Evolutionary conservation across 2,797 vertebrate species (phyloP).

Genomic region (Dryobates pubescens): DNA sequence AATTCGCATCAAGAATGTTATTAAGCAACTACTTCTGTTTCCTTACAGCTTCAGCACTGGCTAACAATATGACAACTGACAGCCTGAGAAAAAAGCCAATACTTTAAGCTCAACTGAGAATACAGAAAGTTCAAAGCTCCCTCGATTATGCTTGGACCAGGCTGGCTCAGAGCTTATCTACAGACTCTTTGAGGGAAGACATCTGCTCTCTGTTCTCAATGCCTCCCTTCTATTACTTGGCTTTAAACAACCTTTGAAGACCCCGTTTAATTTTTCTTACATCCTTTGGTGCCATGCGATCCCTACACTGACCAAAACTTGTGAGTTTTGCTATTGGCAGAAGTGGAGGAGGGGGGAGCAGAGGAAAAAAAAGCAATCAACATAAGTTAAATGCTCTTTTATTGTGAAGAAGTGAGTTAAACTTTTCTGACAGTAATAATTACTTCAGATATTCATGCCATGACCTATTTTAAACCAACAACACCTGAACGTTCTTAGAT

Average conservation of each 20-base stretch:
- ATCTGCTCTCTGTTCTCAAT: conserved; percentile 39
- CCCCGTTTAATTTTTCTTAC: conserved; percentile 58
- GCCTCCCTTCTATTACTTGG: conserved; percentile 43
- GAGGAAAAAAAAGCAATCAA: conserved; percentile 24
- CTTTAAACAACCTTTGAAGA: conserved; percentile 55
- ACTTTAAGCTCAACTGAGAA: conserved; percentile 21
- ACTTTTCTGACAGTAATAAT: conserved; percentile 35
- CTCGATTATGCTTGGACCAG: neutral
- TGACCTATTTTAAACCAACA: neutral
- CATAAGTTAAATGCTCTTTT: conserved; percentile 27
- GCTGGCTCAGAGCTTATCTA: conserved; percentile 41
- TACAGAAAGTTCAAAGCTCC: conserved; percentile 35
- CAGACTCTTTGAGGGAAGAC: conserved; percentile 58
- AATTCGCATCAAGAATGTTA: neutral
- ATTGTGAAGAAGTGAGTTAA: conserved; percentile 3
- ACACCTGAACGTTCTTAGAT: neutral
- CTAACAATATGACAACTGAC: conserved; percentile 86
- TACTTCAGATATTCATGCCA: conserved; percentile 30
- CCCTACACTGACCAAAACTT: conserved; percentile 52
- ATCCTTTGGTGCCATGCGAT: conserved; percentile 54
- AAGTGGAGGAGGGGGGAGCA: conserved; percentile 25
- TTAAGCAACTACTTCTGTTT: conserved; percentile 24
- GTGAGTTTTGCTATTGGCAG: conserved; percentile 36
- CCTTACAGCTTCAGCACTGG: conserved; percentile 91
- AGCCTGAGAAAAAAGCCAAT: conserved; percentile 9